A percentile compares a stretch with the other conserved stretches of the same genome.
Conservation (phyloP, 2,113 vertebrate species). For the Hippoglossus stenolepis region DNA sequence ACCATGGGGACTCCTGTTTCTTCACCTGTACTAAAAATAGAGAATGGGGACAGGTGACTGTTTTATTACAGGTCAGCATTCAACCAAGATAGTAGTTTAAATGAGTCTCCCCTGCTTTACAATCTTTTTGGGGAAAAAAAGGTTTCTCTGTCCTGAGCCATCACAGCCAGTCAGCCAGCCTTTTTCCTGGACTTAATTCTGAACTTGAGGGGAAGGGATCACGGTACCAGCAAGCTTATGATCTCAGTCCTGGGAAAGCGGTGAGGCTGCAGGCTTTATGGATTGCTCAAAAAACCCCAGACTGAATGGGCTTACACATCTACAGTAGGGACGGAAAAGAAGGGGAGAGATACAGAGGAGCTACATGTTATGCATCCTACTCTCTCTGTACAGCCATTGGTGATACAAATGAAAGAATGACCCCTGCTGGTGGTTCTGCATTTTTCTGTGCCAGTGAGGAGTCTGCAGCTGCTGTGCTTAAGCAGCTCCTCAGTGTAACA, state of each 20-base stretch:
- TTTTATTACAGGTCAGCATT: conserved; percentile 24
- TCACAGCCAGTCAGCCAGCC: conserved; percentile 16
- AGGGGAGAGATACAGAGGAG: conserved; percentile 16
- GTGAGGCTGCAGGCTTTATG: conserved; percentile 43
- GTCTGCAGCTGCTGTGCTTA: conserved; percentile 17
- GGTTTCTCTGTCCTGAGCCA: conserved; percentile 3
- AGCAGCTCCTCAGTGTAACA: background rate
- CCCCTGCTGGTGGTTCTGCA: conserved; percentile 64
- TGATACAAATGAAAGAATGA: conserved; percentile 66
- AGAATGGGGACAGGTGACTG: background rate
- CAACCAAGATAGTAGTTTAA: background rate
- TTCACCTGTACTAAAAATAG: background rate
- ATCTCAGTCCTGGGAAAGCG: conserved; percentile 45
- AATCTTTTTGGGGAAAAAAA: conserved; percentile 17
- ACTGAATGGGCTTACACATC: conserved; percentile 49
- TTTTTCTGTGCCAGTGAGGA: conserved; percentile 36
- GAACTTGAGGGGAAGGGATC: conserved; percentile 54
- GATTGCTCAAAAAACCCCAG: conserved; percentile 36
- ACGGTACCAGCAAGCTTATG: conserved; percentile 55
- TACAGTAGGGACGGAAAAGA: conserved; percentile 3
- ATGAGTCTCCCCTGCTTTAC: conserved; percentile 18
- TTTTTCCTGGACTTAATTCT: conserved; percentile 48
- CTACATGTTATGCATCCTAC: conserved; percentile 19
- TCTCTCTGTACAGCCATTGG: conserved; percentile 14
- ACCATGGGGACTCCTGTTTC: conserved; percentile 7